phyloP scores from a whole-genome alignment of 2,888 invertebrate genomes.

The Cheiracanthium punctorium region DNA sequence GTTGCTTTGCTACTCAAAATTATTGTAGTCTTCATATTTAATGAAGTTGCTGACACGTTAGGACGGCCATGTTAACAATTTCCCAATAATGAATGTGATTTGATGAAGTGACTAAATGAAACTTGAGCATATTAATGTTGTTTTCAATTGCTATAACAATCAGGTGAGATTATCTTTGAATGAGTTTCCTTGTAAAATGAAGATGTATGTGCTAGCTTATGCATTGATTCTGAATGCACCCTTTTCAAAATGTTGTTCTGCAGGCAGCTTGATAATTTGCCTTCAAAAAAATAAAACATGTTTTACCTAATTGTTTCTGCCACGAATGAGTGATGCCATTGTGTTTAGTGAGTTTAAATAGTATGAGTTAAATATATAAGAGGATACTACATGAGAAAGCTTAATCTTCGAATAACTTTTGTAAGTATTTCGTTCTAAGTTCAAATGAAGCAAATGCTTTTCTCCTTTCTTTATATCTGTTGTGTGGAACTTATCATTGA shows the following conservation, averaged over 20 bases:
- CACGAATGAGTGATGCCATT: slow-evolving; percentile 22
- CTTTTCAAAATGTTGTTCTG: slow-evolving; percentile 15
- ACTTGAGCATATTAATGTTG: no score
- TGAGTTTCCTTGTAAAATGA: no score
- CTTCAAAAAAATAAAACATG: slow-evolving; percentile 25
- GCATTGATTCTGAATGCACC: neutral
- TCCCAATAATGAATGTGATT: no score
- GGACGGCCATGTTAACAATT: no score
- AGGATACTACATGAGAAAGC: neutral
- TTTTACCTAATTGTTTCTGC: neutral
- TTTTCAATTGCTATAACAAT: no score
- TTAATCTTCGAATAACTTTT: neutral
- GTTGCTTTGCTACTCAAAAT: no score
- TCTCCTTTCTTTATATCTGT: neutral
- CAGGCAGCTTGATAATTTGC: slow-evolving; percentile 61
- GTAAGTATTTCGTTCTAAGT: neutral
- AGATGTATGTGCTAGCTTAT: no score
- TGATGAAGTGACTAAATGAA: no score
- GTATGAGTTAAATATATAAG: neutral
- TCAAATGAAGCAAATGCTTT: no score
- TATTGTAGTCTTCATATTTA: no score
- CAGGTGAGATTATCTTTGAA: no score
- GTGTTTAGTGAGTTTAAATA: neutral
- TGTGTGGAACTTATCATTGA: neutral
- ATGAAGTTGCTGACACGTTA: no score